Conservation (phyloP, 2,797 vertebrate species). For the Enteromius viviparus region DNA sequence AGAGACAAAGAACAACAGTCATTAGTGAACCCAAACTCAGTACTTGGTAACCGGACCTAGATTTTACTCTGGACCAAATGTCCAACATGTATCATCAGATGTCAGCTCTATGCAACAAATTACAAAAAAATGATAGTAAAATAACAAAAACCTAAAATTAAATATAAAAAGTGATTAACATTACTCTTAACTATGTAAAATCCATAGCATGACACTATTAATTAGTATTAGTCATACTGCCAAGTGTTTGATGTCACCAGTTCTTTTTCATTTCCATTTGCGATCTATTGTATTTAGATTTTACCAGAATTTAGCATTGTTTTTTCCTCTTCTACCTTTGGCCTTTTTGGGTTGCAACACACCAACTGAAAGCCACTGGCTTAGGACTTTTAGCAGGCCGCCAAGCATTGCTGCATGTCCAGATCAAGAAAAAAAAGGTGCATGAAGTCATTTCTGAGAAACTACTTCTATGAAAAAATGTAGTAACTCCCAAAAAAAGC, state of each 20-base stretch:
- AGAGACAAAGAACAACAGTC: constrained; percentile 9
- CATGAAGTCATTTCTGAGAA: constrained; percentile 19
- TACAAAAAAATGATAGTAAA: neutral
- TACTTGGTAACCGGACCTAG: neutral
- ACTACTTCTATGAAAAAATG: neutral
- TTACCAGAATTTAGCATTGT: neutral
- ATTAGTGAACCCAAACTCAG: neutral
- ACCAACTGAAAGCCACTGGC: neutral
- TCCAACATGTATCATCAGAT: neutral
- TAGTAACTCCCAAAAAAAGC: neutral
- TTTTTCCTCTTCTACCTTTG: neutral
- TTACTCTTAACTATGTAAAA: neutral
- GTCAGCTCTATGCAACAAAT: neutral
- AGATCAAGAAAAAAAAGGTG: neutral
- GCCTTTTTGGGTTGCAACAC: neutral
- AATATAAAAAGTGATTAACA: neutral
- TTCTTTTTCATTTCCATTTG: neutral
- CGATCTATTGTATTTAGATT: neutral
- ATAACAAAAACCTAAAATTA: neutral
- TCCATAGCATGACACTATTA: too few relatives aligned
- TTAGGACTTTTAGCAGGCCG: neutral
- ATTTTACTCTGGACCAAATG: neutral
- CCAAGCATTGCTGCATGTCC: neutral
- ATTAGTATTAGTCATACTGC: neutral
- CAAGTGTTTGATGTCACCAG: neutral